Evolutionary conservation across 2,113 vertebrate genomes (phyloP), one percentile per base, ranked within the genome.

Genomic region (Bubalus kerabau): DNA sequence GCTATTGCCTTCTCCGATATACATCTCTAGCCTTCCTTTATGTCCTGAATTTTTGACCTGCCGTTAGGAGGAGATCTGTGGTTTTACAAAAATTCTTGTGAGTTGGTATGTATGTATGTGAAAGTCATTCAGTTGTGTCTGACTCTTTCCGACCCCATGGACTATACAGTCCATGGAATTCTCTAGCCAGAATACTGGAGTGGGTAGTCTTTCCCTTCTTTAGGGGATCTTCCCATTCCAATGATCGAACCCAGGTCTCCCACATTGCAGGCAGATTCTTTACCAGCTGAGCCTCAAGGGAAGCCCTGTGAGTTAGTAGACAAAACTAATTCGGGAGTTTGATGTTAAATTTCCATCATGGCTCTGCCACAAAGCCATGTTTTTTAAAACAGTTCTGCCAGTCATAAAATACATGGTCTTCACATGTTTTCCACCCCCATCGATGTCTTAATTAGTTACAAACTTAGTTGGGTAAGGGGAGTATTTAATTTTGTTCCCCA

Each of bases 1-100:
- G 43, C 43, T 6, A 46, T 46, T 46, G 43, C 43, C 43, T 46
- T 46, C 43, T 46, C 6, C 1, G 43, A 24, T 32, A 40, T 13
- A 36, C 0, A 15, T 54, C 23, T 78, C 17, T 46, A 46, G 4
- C n/a, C 56, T 40, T 23, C 1, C 23, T n/a, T 17, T 24, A 10
- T 74, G 16, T 40, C 32, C 21, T 85, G 36, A 14, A 43, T 46
- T 91, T 36, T 94, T 82, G 28, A 50, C 52, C 23, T 30, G 0
- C 7, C 4, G 0, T 2, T 16, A 67, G 3, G 9, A 2, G 1
- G 16, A 95, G 15, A 5, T 5, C 13, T 6, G 3, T 12, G 32
- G 1, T 26, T 30, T 71, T 57, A 19, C 10, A 84, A 32, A 94
- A 2, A 5, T 30, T 1, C 17, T 52, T 86, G 8, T 48, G 11